These are phyloP conservation scores for Lasioglossum calceatum DNA, from an alignment of 2,888 invertebrate genomes.

Conservation along the genomic window DNA sequence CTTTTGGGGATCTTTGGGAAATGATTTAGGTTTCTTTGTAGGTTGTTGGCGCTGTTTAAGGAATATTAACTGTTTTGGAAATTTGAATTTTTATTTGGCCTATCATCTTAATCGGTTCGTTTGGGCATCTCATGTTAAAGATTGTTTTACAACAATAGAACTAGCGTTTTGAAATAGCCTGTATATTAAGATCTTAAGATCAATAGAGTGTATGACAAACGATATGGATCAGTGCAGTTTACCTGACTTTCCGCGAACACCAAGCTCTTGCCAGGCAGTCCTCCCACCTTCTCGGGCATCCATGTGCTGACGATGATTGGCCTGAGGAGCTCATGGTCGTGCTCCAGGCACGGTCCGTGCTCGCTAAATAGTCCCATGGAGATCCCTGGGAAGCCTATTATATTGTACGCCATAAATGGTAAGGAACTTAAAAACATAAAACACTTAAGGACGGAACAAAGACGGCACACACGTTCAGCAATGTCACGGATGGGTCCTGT, in stretches of 20 bases:
- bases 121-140: neutral
- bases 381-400: constrained; percentile 86
- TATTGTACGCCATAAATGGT: constrained; percentile 73
- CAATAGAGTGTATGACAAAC: neutral
- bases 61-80: neutral
- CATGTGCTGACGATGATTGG: constrained; percentile 96
- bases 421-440: constrained; percentile 73
- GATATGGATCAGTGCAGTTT: constrained; percentile 60
- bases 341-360: constrained; percentile 91
- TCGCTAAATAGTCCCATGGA: constrained; percentile 86
- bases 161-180: neutral
- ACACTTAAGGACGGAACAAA: constrained; percentile 79
- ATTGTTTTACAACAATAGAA: neutral
- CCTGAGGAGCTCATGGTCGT: constrained; percentile 93
- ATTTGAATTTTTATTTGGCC: neutral
- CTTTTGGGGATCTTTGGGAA: neutral
- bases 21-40: neutral
- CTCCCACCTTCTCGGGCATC: constrained; percentile 95
- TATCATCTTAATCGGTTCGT: neutral
- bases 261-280: constrained; percentile 91
- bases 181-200: neutral
- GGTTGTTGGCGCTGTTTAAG: neutral
- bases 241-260: constrained; percentile 97
- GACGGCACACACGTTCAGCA: constrained; percentile 74
- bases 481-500: constrained; percentile 18